phyloP scores from a whole-genome alignment of 2,113 vertebrate species.

The Plestiodon gilberti region DNA sequence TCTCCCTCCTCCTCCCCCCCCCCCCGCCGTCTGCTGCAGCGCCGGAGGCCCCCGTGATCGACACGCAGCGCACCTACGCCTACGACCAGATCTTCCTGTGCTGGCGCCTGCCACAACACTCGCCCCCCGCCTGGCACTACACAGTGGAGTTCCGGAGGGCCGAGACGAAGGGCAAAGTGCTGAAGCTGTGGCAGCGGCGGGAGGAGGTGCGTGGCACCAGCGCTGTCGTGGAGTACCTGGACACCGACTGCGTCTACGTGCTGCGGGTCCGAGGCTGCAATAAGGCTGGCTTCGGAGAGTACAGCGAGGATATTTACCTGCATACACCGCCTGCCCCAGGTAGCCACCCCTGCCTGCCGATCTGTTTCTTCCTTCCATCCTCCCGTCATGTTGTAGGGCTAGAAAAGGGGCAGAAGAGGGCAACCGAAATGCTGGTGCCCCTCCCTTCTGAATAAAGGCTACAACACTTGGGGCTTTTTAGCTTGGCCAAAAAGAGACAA shows the following conservation, averaged over 20 bases:
- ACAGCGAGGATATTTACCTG: constrained; percentile 95
- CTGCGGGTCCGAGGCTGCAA: constrained; percentile 93
- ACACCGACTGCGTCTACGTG: constrained; percentile 92
- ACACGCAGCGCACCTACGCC: constrained; percentile 95
- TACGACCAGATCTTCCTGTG: constrained; percentile 96
- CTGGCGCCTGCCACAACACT: constrained; percentile 95
- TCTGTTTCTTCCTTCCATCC: too few species aligned
- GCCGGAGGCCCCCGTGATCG: constrained; percentile 92
- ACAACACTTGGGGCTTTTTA: too few species aligned
- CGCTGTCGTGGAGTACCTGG: constrained; percentile 87
- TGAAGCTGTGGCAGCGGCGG: constrained; percentile 86
- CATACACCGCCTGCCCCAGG: constrained; percentile 93
- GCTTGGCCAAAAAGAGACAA: too few species aligned
- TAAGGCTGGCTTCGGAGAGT: constrained; percentile 93
- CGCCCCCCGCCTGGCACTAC: constrained; percentile 93
- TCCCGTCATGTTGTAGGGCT: too few species aligned
- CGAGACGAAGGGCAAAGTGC: constrained; percentile 78
- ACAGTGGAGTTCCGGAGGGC: constrained; percentile 92
- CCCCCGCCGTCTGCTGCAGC: constrained; percentile 75
- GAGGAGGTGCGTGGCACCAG: constrained; percentile 91
- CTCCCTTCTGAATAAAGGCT: too few species aligned
- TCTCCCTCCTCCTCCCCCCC: constrained; percentile 52
- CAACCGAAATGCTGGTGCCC: too few species aligned
- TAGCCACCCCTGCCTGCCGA: too few species aligned
- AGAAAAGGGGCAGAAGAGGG: too few species aligned